A percentile compares a stretch with the other conserved stretches of the same genome.
phyloP scores from a whole-genome alignment of 2,888 invertebrate genomes.

The Tetragonisca angustula region DNA sequence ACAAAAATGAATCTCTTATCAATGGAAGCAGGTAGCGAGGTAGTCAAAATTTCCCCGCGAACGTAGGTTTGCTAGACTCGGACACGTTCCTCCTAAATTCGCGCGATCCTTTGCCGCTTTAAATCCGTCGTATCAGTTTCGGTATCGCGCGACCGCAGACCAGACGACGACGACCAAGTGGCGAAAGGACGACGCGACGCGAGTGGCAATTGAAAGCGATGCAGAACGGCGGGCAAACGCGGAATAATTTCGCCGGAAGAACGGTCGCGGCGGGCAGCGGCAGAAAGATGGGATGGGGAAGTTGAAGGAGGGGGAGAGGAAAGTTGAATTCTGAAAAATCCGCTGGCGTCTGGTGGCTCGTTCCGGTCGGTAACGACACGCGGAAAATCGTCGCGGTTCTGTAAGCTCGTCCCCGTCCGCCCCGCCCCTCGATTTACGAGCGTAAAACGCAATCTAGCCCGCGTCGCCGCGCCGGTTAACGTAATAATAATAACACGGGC shows the following conservation, averaged over 20 bases:
- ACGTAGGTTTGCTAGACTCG: too few relatives aligned
- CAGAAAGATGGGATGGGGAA: neutral
- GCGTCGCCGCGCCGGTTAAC: constrained; percentile 19
- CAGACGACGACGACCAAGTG: neutral
- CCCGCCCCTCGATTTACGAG: constrained; percentile 40
- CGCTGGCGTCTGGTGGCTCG: constrained; percentile 3
- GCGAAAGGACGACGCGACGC: neutral
- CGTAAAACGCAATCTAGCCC: constrained; percentile 42
- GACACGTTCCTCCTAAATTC: too few relatives aligned
- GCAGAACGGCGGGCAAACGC: neutral
- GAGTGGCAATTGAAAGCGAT: neutral
- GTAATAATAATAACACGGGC: constrained; percentile 51
- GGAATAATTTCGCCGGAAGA: constrained; percentile 48
- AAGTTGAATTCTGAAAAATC: constrained; percentile 31
- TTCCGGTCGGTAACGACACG: neutral
- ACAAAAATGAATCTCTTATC: too few relatives aligned
- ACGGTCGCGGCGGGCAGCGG: neutral
- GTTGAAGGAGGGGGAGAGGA: neutral
- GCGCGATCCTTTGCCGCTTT: neutral
- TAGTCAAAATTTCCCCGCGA: too few relatives aligned
- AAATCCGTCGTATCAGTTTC: constrained; percentile 4
- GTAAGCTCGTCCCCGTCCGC: neutral
- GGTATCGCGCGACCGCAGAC: neutral
- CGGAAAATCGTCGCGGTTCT: constrained; percentile 42
- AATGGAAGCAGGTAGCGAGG: too few relatives aligned